A percentile compares a stretch with the other conserved stretches of the same genome.
phyloP scores from a whole-genome alignment of 1,140 invertebrate genomes.

The Platyscapa corneri region DNA sequence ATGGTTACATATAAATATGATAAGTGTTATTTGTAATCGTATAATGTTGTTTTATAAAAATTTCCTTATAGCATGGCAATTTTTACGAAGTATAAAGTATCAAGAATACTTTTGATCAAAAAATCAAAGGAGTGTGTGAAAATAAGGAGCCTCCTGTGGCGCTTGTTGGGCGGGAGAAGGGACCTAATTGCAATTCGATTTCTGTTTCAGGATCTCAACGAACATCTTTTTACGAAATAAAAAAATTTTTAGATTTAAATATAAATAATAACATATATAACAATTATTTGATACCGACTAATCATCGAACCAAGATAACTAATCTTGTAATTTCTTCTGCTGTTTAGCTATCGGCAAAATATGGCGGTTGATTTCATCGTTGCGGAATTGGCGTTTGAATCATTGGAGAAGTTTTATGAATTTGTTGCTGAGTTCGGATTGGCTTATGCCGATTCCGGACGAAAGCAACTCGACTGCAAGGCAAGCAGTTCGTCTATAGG shows the following conservation, averaged over 20 bases:
- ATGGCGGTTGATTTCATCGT: constrained; percentile 89
- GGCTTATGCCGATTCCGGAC: constrained; percentile 81
- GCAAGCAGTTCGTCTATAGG: constrained; percentile 80
- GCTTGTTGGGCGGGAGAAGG: not conserved
- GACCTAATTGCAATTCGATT: constrained; percentile 57
- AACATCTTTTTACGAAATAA: constrained; percentile 57
- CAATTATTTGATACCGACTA: constrained; percentile 12
- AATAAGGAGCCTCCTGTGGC: constrained; percentile 5
- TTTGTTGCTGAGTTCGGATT: constrained; percentile 90
- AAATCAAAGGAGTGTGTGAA: constrained; percentile 16
- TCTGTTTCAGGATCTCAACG: constrained; percentile 70
- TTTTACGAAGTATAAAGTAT: constrained; percentile 12
- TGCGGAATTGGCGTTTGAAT: constrained; percentile 90
- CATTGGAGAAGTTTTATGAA: constrained; percentile 86
- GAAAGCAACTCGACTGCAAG: constrained; percentile 90
- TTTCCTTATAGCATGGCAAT: constrained; percentile 22
- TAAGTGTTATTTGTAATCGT: constrained; percentile 34
- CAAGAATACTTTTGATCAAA: constrained; percentile 21
- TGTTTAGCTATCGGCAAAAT: constrained; percentile 94
- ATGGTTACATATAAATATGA: not conserved
- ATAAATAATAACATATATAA: constrained; percentile 41
- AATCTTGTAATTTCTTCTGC: constrained; percentile 71
- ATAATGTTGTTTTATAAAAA: constrained; percentile 3
- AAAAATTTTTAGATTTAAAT: constrained; percentile 52
- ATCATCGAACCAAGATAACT: constrained; percentile 57